These are phyloP conservation scores for Daubentonia madagascariensis DNA, from an alignment of 2,113 vertebrate species.

Conservation along the genomic window DNA sequence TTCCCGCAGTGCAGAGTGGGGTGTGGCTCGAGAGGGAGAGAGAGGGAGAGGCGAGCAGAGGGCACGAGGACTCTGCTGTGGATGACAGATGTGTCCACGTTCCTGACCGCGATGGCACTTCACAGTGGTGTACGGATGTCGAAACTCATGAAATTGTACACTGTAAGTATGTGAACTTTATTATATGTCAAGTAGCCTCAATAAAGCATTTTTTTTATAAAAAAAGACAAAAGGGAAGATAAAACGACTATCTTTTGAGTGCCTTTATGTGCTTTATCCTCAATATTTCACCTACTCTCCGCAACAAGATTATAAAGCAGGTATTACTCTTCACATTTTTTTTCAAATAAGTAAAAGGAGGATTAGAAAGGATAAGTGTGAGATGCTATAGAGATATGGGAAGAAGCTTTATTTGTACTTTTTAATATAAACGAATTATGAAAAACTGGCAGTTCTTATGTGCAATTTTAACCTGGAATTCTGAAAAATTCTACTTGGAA, in stretches of 20 bases:
- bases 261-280: background rate
- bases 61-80: no score
- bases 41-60: background rate
- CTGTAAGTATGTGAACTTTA: background rate
- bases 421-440: background rate
- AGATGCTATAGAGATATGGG: background rate
- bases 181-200: background rate
- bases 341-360: background rate
- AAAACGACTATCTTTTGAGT: background rate
- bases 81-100: background rate
- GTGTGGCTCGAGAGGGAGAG: background rate
- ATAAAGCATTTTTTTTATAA: background rate
- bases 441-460: background rate
- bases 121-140: background rate
- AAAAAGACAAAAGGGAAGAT: background rate
- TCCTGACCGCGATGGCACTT: background rate
- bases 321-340: accelerated
- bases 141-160: no score
- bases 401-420: background rate
- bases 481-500: background rate
- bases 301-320: background rate
- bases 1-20: background rate
- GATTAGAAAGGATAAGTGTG: background rate
- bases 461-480: background rate
- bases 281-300: background rate